These are phyloP conservation scores for Cynopterus sphinx DNA, from an alignment of 2,797 vertebrate genomes.

Conservation along the genomic window DNA sequence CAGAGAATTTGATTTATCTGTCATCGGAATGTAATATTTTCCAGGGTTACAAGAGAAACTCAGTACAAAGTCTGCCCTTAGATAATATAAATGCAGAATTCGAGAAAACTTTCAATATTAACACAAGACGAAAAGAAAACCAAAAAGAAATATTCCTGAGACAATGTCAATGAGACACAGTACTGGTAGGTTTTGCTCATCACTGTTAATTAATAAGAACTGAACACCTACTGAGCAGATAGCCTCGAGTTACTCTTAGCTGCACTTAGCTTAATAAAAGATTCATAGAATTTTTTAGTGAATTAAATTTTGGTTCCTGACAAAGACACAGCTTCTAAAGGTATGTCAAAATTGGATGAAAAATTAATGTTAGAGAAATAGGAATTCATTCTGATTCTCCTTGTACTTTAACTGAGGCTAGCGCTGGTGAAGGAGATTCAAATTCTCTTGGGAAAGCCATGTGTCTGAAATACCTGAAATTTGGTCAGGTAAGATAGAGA, in stretches of 20 bases:
- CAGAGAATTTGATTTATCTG: constrained; percentile 36
- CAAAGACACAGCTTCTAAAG: constrained; percentile 57
- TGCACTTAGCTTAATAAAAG: constrained; percentile 71
- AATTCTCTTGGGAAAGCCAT: neutral
- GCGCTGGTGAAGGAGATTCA: neutral
- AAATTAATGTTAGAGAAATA: constrained; percentile 11
- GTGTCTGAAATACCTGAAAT: neutral
- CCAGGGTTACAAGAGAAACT: neutral
- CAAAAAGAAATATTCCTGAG: constrained; percentile 51
- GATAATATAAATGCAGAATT: constrained; percentile 5
- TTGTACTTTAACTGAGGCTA: neutral
- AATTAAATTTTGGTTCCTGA: constrained; percentile 68
- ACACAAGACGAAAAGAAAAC: constrained; percentile 26
- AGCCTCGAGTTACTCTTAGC: constrained; percentile 53
- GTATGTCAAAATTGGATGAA: constrained; percentile 16
- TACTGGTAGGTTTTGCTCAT: constrained; percentile 8
- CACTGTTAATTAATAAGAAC: constrained; percentile 68
- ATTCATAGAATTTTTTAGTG: constrained; percentile 61
- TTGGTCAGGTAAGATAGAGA: neutral
- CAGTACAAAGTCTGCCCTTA: neutral
- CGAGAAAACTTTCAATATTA: constrained; percentile 46
- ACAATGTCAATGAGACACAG: neutral
- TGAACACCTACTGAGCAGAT: constrained; percentile 46
- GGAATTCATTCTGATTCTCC: constrained; percentile 15
- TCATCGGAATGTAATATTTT: constrained; percentile 51